These are phyloP conservation scores for Bembecia ichneumoniformis DNA, from an alignment of 2,888 invertebrate species.

Conservation along the genomic window DNA sequence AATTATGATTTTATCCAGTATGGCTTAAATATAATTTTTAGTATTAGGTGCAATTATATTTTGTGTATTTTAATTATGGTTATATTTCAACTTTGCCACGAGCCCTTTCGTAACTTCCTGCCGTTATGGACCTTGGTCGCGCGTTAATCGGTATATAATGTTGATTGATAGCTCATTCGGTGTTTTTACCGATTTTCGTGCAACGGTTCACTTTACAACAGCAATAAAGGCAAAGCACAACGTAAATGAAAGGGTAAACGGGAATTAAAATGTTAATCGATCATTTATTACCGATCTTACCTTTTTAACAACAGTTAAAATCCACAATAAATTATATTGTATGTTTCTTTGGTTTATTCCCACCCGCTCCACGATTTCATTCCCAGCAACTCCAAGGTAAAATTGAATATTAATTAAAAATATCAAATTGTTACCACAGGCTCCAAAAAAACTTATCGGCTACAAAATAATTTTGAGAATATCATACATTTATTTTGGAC, in stretches of 20 bases:
- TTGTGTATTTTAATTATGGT: conserved; percentile 27
- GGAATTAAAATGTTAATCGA: not conserved
- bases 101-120: conserved; percentile 43
- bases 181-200: conserved; percentile 42
- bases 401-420: no score
- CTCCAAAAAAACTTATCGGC: no score
- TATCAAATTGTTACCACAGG: no score
- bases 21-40: conserved; percentile 15
- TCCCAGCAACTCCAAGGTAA: no score
- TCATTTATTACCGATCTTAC: not conserved
- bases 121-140: conserved; percentile 29
- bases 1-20: not conserved
- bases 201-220: conserved; percentile 2
- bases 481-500: no score
- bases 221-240: not conserved
- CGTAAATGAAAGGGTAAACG: not conserved
- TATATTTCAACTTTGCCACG: conserved; percentile 32
- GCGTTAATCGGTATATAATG: conserved; percentile 50
- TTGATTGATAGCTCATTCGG: conserved; percentile 49
- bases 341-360: no score
- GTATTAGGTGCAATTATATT: conserved; percentile 18
- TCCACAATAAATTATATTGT: no score
- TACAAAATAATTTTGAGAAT: no score
- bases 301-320: not conserved
- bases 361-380: no score